Conservation (phyloP, 2,113 vertebrate species). For the Beaufortia kweichowensis region DNA sequence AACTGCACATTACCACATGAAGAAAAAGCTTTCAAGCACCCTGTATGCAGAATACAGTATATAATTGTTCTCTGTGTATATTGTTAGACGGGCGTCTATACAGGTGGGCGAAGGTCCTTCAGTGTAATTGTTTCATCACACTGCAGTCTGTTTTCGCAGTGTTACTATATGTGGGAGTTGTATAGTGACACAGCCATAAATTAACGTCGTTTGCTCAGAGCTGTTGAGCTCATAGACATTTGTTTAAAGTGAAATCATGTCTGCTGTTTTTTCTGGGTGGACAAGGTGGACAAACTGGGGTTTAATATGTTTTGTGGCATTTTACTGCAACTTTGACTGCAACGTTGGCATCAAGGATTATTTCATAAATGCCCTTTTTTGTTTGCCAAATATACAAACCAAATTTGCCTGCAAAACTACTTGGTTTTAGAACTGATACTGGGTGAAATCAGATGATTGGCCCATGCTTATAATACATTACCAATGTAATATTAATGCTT, state of each 20-base stretch:
- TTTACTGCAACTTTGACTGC: background rate
- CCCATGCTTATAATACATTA: too few relatives aligned
- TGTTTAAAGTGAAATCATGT: background rate
- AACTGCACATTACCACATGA: background rate
- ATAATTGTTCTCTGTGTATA: conserved; percentile 1
- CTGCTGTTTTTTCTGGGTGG: conserved; percentile 4
- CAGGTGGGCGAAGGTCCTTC: conserved; percentile 20
- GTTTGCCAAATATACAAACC: too few relatives aligned
- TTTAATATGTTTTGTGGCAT: background rate
- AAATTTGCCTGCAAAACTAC: too few relatives aligned
- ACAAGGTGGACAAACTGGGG: background rate
- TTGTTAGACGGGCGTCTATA: background rate
- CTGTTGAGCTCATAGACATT: background rate
- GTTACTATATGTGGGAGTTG: background rate
- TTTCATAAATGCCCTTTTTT: too few relatives aligned
- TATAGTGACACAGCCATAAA: background rate
- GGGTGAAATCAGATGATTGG: too few relatives aligned
- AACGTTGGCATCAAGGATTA: too few relatives aligned
- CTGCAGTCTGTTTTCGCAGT: background rate
- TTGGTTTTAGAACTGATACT: too few relatives aligned
- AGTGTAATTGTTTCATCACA: conserved; percentile 30
- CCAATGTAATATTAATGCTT: background rate
- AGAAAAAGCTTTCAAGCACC: too few relatives aligned
- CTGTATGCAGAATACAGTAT: too few relatives aligned
- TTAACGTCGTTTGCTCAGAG: background rate